Base-by-base conservation (phyloP, 2,888 invertebrate species). In the Erannis defoliaria region DNA sequence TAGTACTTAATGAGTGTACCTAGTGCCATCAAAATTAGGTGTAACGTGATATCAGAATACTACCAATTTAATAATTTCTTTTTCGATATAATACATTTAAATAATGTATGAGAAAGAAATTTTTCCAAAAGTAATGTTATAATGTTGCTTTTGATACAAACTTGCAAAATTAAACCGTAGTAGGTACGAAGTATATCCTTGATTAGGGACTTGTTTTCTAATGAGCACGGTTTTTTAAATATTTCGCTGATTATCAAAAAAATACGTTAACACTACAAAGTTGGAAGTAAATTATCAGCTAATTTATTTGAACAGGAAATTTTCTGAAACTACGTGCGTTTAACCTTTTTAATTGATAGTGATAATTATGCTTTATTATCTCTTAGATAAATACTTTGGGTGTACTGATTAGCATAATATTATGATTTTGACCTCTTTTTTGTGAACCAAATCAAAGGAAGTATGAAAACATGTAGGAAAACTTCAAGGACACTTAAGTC, bases 251-350 rank as follows among this genome's bases (percentile, higher is more conserved):
- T 14, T 26, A 26, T 14, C n/a, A 4, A 43, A 23, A 42, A 12
- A 42, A 23, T 10, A 9, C 5, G 18, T 6, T n/a, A 6, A 21
- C 21, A 42, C n/a, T 42, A 6, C 14, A 14, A 1, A 40, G n/a
- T 42, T 42, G 2, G 6, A 23, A 21, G 42, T 9, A 18, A 38
- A 38, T 38, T 42, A 42, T 6, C n/a, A n/a, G 23, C n/a, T 42
- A 42, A 21, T 23, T 23, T n/a, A 33, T 18, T 18, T 12, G 5
- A 10, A 48, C 46, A 48, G 46, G 46, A 48, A 33, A 19, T 26
- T 33, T 18, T 2, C 5, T 48, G 29, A 31, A 19, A 31, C 19
- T 31, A 10, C 16, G 18, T 31, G 19, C 10, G 14, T 12, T 33
- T 46, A 46, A 10, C 14, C 5, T 14, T 14, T 14, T 35, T 35